phyloP scores from a whole-genome alignment of 2,797 vertebrate genomes.

The Takifugu ocellatus region DNA sequence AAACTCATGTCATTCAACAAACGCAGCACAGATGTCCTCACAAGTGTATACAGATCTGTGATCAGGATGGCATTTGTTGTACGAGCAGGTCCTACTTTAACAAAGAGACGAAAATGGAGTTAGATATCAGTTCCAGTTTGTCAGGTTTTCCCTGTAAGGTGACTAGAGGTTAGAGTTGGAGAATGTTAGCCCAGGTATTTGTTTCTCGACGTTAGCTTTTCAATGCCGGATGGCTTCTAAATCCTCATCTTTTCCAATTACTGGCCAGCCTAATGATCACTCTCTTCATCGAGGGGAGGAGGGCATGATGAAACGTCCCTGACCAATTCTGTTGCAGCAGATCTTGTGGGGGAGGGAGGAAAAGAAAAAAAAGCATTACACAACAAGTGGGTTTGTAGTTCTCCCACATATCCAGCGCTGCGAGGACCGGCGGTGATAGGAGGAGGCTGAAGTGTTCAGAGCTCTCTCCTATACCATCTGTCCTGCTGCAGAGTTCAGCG shows the following conservation, averaged over 20 bases:
- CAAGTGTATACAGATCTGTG: too few relatives aligned
- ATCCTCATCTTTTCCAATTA: too few relatives aligned
- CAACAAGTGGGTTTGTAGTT: constrained; percentile 66
- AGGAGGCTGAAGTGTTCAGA: constrained; percentile 58
- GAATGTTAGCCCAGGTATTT: too few relatives aligned
- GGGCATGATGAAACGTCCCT: constrained; percentile 24
- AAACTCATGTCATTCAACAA: too few relatives aligned
- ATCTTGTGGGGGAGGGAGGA: constrained; percentile 65
- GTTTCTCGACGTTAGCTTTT: too few relatives aligned
- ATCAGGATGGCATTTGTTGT: neutral
- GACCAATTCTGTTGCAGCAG: constrained; percentile 49
- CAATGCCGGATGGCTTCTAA: too few relatives aligned
- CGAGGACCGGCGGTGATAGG: constrained; percentile 44
- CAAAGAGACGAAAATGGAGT: neutral
- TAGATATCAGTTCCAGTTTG: neutral
- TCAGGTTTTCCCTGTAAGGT: neutral
- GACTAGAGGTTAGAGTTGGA: too few relatives aligned
- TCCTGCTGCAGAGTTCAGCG: constrained; percentile 27
- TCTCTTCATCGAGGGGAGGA: neutral
- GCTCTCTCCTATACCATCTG: constrained; percentile 46
- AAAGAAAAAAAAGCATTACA: constrained; percentile 57
- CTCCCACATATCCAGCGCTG: constrained; percentile 54
- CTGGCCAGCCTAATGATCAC: too few relatives aligned
- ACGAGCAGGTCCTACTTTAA: too few relatives aligned
- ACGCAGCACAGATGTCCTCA: too few relatives aligned